Evolutionary conservation across 1,140 invertebrate species (phyloP), one percentile per base, ranked within the genome.

Genomic region (Neuroterus valhalla): DNA sequence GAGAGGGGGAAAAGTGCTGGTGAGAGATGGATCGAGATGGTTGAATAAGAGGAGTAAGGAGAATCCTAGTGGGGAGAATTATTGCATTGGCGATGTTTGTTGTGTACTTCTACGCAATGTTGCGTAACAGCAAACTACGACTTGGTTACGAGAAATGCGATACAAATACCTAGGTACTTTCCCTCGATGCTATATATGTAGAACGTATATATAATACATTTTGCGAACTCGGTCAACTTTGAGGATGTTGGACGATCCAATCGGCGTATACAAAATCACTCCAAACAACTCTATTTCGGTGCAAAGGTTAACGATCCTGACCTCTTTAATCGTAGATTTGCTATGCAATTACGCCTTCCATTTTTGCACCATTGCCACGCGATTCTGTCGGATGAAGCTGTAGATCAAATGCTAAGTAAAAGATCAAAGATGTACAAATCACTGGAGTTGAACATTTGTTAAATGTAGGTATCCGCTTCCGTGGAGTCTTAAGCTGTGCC

Each of bases 231-330:
- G 52, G 52, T 62, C 52, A 62, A 31, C 52, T 62, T 62, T 38
- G 52, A 31, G 23, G 48, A 38, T 38, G 31, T 6, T 0, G 1
- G 52, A 62, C 31, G 52, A 31, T 62, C 52, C 14, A 55, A 55
- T 55, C 52, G 52, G 52, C 52, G 14, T 55, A 1, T 21, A 26
- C 52, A 23, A 62, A 62, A 62, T 23, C 26, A 62, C 52, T 55
- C 52, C 21, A 62, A 62, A 62, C 52, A 62, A 62, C 52, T 62
- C 23, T 62, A 62, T 62, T 62, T 62, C 26, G 23, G 52, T 23
- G 26, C 52, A 62, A 62, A 62, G 52, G 52, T 62, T 62, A 62
- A 62, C 52, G 52, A 62, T 62, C 12, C 14, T 62, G 23, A 15
- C 52, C 52, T 62, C 52, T 31, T 23, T 62, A 62, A 31, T 31